Percentiles rank a stretch among this genome's conserved stretches.
These are phyloP conservation scores for Julus scandinavius DNA, from an alignment of 2,888 invertebrate species.

Conservation along the genomic window DNA sequence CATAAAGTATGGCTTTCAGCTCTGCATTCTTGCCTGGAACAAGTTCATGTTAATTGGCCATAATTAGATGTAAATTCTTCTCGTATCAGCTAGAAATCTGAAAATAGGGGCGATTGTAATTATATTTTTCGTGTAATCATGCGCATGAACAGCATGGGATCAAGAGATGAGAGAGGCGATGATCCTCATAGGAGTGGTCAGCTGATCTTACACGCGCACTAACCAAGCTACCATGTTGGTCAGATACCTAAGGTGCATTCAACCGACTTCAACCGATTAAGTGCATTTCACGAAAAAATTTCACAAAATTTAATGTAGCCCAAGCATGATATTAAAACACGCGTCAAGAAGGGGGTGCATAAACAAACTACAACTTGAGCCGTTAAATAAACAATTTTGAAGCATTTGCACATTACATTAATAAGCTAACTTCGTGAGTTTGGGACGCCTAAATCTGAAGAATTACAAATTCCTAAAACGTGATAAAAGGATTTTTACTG, in stretches of 20 bases:
- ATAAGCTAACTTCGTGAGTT: neutral
- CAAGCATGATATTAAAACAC: neutral
- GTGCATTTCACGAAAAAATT: neutral
- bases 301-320: neutral
- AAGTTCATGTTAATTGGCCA: constrained; percentile 35
- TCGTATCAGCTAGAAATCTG: constrained; percentile 3
- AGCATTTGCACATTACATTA: neutral
- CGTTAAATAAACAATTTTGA: neutral
- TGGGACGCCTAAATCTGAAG: neutral
- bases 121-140: constrained; percentile 15
- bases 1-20: neutral
- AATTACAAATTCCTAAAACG: neutral
- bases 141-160: constrained; percentile 12
- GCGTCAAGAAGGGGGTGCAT: neutral
- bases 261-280: neutral
- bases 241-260: neutral
- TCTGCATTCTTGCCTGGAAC: constrained; percentile 20
- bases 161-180: neutral
- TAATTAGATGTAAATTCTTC: constrained; percentile 35
- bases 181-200: constrained; percentile 33
- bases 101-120: constrained; percentile 42
- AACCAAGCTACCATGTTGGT: constrained; percentile 1
- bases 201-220: constrained; percentile 3
- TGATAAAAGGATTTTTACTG: neutral
- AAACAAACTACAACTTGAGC: neutral